Percentiles rank a stretch among this genome's conserved stretches.
These are phyloP conservation scores for Pyrrhia umbra DNA, from an alignment of 2,888 invertebrate species.

Conservation along the genomic window DNA sequence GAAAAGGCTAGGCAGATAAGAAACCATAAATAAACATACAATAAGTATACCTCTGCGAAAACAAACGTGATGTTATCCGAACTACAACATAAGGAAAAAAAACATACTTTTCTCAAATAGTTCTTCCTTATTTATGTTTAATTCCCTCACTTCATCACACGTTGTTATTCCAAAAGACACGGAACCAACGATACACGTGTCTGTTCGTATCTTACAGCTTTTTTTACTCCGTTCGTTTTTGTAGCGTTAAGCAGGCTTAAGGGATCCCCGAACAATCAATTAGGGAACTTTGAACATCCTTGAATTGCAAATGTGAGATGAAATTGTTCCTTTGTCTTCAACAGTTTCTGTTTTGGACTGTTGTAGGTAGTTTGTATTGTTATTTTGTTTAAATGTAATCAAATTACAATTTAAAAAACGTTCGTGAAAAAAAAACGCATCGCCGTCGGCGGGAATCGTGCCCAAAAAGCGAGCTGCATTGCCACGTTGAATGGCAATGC, in stretches of 20 bases:
- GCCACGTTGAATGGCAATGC: too few relatives aligned
- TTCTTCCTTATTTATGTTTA: slow-evolving; percentile 12
- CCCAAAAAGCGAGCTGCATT: too few relatives aligned
- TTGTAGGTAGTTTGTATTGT: slow-evolving; percentile 62
- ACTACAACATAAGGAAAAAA: background rate
- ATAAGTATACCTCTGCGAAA: too few relatives aligned
- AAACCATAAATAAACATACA: too few relatives aligned
- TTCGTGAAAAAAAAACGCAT: too few relatives aligned
- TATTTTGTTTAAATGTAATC: too few relatives aligned
- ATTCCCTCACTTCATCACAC: background rate
- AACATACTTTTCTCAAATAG: background rate
- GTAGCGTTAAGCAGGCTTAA: slow-evolving; percentile 78
- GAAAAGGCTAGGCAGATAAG: too few relatives aligned
- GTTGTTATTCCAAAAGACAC: slow-evolving; percentile 35
- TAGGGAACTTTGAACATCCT: slow-evolving; percentile 82
- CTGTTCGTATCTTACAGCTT: slow-evolving; percentile 53
- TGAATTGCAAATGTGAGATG: slow-evolving; percentile 84
- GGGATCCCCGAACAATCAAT: slow-evolving; percentile 84
- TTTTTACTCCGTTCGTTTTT: slow-evolving; percentile 64
- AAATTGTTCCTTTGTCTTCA: slow-evolving; percentile 68
- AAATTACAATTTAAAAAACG: too few relatives aligned
- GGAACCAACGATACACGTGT: slow-evolving; percentile 41
- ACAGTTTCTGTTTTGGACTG: slow-evolving; percentile 65
- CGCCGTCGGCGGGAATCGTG: too few relatives aligned
- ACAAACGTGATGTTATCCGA: too few relatives aligned